Evolutionary conservation across 2,113 vertebrate genomes (phyloP).

Genomic region (human): GRCh38 chr17:13512501-13513000

Average conservation of each 20-base stretch:
- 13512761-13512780: background rate
- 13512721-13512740: conserved; percentile 23
- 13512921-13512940: conserved; percentile 47
- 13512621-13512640: background rate
- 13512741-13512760: conserved; percentile 46
- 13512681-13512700: conserved; percentile 10
- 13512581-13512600: no score
- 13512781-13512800: background rate
- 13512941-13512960: conserved; percentile 11
- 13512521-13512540: background rate
- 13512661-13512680: background rate
- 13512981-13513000: background rate
- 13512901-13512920: conserved; percentile 46
- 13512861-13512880: conserved; percentile 30
- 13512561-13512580: background rate
- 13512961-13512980: conserved; percentile 9
- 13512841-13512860: background rate
- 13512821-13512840: conserved; percentile 40
- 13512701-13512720: conserved; percentile 26
- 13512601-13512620: background rate
- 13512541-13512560: background rate
- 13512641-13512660: conserved; percentile 15
- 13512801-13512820: conserved; percentile 26
- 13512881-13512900: conserved; percentile 55
- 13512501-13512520: background rate